Base-by-base conservation (phyloP, 2,113 vertebrate species). In the Rhinoptilus africanus region DNA sequence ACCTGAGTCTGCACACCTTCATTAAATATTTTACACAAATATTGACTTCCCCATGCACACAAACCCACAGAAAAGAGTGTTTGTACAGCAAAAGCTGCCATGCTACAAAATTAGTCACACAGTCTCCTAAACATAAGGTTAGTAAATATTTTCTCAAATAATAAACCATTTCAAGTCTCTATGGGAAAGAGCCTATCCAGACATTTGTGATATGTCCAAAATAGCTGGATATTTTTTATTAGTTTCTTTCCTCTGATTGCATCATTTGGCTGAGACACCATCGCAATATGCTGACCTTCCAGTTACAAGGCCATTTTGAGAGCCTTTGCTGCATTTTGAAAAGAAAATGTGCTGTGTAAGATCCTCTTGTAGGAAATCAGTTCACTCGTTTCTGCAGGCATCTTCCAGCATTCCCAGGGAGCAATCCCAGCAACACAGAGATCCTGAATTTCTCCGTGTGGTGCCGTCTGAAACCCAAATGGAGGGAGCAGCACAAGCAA, bases 21-120 rank as follows among this genome's bases (percentile, higher is more conserved):
- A 79, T 88, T 89, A 97, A 97, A 98, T 94, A 97, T 95, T 95
- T 96, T 97, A 95, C 91, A 87, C 96, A 98, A 97, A 97, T 97
- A 98, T 96, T 98, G 97, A 97, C 97, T 90, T 95, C 94, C 63
- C 56, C 81, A 0, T 75, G 83, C 94, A 93, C 94, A 97, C 92
- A 97, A 72, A 87, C 68, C 81, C 64, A 50, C 1, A 3, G 84
- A 43, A 72, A 88, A 24, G 78, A 84, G 84, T 97, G 85, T 97
- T 97, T 97, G 94, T 77, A 91, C 79, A 97, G 85, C 26, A 39
- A 47, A 47, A 88, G 91, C 86, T 83, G 74, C 81, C 68, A 3
- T 73, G 85, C 72, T 84, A 21, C 75, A 68, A 34, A 96, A 72
- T 41, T 47, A 64, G 85, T 71, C 90, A 94, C 76, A 39, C 68